Percentiles rank a stretch among this genome's conserved stretches.
These are phyloP conservation scores for Hemiscyllium ocellatum DNA, from an alignment of 2,113 vertebrate species.

Conservation along the genomic window DNA sequence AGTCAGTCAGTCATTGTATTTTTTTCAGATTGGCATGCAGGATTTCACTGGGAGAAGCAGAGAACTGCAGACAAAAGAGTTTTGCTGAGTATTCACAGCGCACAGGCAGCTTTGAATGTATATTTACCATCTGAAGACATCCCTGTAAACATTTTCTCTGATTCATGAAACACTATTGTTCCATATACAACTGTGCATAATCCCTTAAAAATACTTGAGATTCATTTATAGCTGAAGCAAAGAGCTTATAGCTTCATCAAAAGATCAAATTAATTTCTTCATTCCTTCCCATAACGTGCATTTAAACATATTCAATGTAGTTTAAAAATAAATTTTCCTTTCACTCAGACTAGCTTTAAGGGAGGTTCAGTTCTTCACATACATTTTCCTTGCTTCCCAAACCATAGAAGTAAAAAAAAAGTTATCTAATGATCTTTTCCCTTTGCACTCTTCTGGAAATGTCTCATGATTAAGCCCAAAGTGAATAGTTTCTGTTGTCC, in stretches of 20 bases:
- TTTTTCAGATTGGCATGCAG: background rate
- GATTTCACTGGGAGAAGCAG: background rate
- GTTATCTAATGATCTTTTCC: background rate
- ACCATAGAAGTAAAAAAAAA: background rate
- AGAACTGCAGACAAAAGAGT: background rate
- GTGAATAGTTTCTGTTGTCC: conserved; percentile 56
- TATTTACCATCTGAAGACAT: background rate
- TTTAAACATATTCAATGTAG: background rate
- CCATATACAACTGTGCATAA: background rate
- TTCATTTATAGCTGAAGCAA: background rate
- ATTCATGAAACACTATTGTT: background rate
- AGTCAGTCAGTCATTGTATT: background rate
- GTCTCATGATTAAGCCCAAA: conserved; percentile 52
- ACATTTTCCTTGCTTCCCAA: background rate
- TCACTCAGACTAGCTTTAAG: background rate
- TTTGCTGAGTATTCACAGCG: background rate
- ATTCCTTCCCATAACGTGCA: background rate
- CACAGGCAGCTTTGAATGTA: background rate
- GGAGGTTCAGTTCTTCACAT: background rate
- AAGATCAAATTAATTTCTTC: conserved; percentile 1
- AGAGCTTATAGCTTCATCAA: background rate
- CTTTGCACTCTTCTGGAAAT: conserved; percentile 41
- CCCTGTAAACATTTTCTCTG: background rate
- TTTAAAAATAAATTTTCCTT: background rate
- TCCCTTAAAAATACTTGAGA: background rate